Percentiles rank a stretch among this genome's conserved stretches.
These are phyloP conservation scores for Hylaea fasciaria DNA, from an alignment of 2,888 invertebrate genomes.

Conservation along the genomic window DNA sequence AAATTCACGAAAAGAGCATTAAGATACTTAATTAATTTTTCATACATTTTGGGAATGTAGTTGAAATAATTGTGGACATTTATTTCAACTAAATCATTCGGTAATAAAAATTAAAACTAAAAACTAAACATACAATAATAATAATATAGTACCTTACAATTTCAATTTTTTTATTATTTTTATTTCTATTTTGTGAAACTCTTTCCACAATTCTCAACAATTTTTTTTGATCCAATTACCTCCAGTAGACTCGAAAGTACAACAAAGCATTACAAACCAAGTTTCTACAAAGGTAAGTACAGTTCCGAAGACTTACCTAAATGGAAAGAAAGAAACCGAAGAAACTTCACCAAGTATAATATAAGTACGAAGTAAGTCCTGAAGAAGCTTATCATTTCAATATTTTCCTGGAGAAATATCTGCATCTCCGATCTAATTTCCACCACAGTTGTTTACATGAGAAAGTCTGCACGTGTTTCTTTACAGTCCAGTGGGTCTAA, in stretches of 20 bases:
- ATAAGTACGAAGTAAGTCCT: slow-evolving; percentile 10
- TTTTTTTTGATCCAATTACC: not conserved
- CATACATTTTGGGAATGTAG: no score
- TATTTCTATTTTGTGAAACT: no score
- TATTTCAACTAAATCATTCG: no score
- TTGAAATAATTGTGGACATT: no score
- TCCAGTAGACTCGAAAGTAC: not conserved
- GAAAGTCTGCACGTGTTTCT: slow-evolving; percentile 52
- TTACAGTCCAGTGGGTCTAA: slow-evolving; percentile 46
- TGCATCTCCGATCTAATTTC: slow-evolving; percentile 31
- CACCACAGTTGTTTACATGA: slow-evolving; percentile 39
- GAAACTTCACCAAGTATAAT: slow-evolving; percentile 9
- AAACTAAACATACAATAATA: no score
- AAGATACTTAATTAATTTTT: no score
- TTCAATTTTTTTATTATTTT: no score
- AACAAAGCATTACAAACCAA: slow-evolving; percentile 1
- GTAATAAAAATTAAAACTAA: no score
- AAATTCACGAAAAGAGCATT: no score
- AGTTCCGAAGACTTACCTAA: not conserved
- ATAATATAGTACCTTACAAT: no score
- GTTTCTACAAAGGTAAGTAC: slow-evolving; percentile 1
- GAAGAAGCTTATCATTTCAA: slow-evolving; percentile 26
- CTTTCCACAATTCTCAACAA: not conserved
- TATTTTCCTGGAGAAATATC: slow-evolving; percentile 23
- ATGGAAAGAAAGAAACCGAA: slow-evolving; percentile 11